These are phyloP conservation scores for Potorous gilbertii DNA, from an alignment of 2,797 vertebrate genomes.

Conservation along the genomic window DNA sequence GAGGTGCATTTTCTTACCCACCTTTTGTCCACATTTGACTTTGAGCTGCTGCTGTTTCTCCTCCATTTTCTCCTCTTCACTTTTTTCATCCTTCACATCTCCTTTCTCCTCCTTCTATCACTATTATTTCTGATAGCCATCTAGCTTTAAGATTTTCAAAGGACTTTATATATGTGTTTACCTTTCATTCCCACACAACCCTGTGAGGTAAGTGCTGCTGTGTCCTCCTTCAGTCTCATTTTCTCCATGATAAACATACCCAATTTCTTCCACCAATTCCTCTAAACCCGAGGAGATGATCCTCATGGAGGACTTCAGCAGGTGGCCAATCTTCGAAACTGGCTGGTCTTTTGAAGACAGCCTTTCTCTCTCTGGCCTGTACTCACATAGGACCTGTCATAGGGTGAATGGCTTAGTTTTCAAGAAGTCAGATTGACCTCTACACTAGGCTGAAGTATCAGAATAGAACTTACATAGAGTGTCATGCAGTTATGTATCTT, in stretches of 20 bases:
- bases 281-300: neutral
- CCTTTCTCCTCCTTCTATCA: neutral
- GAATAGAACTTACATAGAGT: neutral
- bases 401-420: neutral
- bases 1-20: conserved; percentile 11
- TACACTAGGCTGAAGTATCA: neutral
- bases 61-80: neutral
- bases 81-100: neutral
- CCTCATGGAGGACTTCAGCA: neutral
- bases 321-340: neutral
- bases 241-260: neutral
- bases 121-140: neutral
- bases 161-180: neutral
- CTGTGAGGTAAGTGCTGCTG: neutral
- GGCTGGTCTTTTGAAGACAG: neutral
- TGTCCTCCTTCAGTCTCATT: neutral
- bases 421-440: neutral
- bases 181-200: neutral
- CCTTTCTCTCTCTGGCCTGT: neutral
- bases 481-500: conserved; percentile 39
- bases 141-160: neutral
- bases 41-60: neutral
- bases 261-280: neutral
- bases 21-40: neutral
- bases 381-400: neutral